A percentile compares a stretch with the other conserved stretches of the same genome.
Conservation (phyloP, 2,888 invertebrate species). For the Lacanobia oleracea region DNA sequence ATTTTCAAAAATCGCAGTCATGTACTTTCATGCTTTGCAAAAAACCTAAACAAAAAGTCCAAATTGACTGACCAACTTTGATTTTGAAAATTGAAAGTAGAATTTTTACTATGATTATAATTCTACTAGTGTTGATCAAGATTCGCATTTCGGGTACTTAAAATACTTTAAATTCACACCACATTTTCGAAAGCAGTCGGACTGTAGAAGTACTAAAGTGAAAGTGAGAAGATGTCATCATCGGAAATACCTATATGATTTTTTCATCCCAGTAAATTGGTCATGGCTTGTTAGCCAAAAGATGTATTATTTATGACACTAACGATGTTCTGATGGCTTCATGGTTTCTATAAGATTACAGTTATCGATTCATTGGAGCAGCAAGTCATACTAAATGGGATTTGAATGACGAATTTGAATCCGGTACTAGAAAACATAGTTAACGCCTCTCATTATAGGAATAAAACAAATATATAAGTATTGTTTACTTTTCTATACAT, state of each 20-base stretch:
- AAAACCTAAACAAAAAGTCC: slow-evolving; percentile 14
- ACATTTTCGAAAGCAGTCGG: slow-evolving; percentile 45
- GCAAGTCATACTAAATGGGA: background rate
- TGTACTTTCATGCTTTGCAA: background rate
- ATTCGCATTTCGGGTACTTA: slow-evolving; percentile 1
- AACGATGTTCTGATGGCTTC: slow-evolving; percentile 44
- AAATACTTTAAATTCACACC: slow-evolving; percentile 39
- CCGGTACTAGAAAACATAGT: background rate
- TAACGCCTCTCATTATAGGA: background rate
- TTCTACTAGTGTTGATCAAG: slow-evolving; percentile 1
- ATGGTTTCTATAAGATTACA: slow-evolving; percentile 56
- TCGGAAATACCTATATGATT: slow-evolving; percentile 35
- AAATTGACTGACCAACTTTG: background rate
- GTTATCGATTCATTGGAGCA: slow-evolving; percentile 39
- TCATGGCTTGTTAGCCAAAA: slow-evolving; percentile 53
- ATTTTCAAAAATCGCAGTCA: background rate
- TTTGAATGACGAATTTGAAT: background rate
- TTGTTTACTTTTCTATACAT: too few relatives aligned
- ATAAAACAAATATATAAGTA: background rate
- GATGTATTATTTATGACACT: slow-evolving; percentile 33
- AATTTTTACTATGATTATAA: slow-evolving; percentile 2
- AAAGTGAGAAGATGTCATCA: slow-evolving; percentile 48
- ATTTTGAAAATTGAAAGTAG: slow-evolving; percentile 13
- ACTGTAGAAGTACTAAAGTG: slow-evolving; percentile 27
- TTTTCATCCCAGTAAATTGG: slow-evolving; percentile 50